Conservation (phyloP, 2,113 vertebrate genomes). For the Poecile atricapillus region DNA sequence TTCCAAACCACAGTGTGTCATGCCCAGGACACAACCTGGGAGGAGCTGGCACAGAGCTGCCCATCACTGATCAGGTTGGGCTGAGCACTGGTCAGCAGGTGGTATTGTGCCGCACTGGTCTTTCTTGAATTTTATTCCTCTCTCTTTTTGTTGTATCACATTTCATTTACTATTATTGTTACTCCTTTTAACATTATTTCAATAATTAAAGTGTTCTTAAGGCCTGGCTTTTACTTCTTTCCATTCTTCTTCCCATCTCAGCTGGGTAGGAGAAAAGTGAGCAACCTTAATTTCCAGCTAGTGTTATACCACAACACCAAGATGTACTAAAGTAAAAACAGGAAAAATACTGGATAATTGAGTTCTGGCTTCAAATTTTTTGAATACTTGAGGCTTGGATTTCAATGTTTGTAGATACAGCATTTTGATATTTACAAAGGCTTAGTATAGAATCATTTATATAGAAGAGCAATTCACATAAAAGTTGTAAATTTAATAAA, state of each 20-base stretch:
- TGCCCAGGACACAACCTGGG: background rate
- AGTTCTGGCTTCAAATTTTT: background rate
- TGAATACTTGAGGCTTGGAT: background rate
- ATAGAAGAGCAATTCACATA: background rate
- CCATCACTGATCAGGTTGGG: accelerated
- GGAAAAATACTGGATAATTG: background rate
- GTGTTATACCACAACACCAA: background rate
- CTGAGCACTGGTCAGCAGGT: background rate
- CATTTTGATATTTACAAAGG: background rate
- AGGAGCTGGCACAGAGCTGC: background rate
- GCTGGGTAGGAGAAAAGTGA: background rate
- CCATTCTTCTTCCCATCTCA: background rate
- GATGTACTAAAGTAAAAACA: background rate
- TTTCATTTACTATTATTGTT: background rate
- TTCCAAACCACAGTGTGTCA: background rate
- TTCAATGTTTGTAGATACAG: background rate
- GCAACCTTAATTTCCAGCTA: background rate
- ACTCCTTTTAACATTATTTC: background rate
- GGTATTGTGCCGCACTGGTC: background rate
- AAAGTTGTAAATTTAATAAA: background rate
- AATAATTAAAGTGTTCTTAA: background rate
- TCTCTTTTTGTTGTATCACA: background rate
- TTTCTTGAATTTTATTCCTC: background rate
- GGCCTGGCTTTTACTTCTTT: background rate
- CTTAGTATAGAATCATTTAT: background rate